phyloP scores from a whole-genome alignment of 2,113 vertebrate genomes.

The Rutilus rutilus region DNA sequence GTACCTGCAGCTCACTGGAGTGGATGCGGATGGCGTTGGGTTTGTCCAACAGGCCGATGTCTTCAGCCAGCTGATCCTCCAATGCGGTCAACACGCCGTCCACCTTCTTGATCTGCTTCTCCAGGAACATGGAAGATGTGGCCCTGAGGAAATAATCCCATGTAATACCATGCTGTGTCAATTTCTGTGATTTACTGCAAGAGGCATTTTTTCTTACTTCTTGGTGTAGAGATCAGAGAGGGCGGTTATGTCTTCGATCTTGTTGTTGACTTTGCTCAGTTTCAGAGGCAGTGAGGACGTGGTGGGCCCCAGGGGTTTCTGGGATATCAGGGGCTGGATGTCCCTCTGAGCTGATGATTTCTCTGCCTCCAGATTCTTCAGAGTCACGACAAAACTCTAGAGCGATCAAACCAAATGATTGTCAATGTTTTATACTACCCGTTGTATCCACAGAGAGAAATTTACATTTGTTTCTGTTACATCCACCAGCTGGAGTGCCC shows the following conservation, averaged over 20 bases:
- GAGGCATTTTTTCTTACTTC: conserved; percentile 79
- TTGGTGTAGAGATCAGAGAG: conserved; percentile 84
- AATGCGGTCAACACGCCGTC: conserved; percentile 77
- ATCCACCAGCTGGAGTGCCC: too few relatives aligned
- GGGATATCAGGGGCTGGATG: conserved; percentile 80
- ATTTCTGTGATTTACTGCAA: not conserved
- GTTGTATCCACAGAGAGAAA: not conserved
- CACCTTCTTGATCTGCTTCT: conserved; percentile 82
- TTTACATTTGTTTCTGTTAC: not conserved
- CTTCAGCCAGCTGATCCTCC: conserved; percentile 81
- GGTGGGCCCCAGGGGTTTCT: conserved; percentile 72
- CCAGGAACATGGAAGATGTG: conserved; percentile 83
- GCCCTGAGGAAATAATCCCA: conserved; percentile 71
- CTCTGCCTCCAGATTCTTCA: conserved; percentile 81
- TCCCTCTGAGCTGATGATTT: conserved; percentile 82
- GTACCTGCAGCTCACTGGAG: conserved; percentile 79
- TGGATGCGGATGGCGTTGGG: conserved; percentile 76
- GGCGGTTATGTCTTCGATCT: conserved; percentile 77
- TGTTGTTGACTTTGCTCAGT: conserved; percentile 80
- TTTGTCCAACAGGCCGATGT: conserved; percentile 75
- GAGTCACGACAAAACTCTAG: conserved; percentile 74
- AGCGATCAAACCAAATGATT: not conserved
- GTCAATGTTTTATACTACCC: not conserved
- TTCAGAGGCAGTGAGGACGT: conserved; percentile 80
- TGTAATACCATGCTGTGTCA: not conserved